phyloP scores from a whole-genome alignment of 2,797 vertebrate genomes.

The Betta splendens region DNA sequence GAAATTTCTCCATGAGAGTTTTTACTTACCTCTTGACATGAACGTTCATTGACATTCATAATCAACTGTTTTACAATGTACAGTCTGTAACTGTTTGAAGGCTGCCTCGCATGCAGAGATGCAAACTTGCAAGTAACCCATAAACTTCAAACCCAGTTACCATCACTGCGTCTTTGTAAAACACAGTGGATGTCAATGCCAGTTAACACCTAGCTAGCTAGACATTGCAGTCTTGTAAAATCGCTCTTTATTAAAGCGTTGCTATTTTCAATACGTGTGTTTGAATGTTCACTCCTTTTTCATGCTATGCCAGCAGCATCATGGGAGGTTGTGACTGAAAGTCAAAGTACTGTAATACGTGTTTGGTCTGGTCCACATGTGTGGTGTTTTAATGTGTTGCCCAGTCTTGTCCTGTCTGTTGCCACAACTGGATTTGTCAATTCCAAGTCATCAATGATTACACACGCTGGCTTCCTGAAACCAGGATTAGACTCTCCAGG shows the following conservation, averaged over 20 bases:
- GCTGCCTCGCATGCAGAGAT: conserved; percentile 75
- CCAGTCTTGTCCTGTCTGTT: conserved; percentile 71
- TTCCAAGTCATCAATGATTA: conserved; percentile 47
- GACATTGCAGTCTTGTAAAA: conserved; percentile 82
- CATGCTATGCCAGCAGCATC: conserved; percentile 74
- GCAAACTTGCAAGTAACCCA: conserved; percentile 71
- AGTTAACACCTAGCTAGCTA: conserved; percentile 77
- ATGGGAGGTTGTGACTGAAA: conserved; percentile 69
- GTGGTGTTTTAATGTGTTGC: conserved; percentile 73
- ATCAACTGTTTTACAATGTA: conserved; percentile 76
- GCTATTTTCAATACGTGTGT: conserved; percentile 81
- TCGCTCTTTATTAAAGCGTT: conserved; percentile 82
- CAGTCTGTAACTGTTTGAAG: conserved; percentile 76
- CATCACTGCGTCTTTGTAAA: conserved; percentile 73
- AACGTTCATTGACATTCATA: conserved; percentile 79
- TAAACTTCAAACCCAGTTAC: conserved; percentile 78
- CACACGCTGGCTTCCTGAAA: conserved; percentile 62
- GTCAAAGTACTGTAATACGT: conserved; percentile 78
- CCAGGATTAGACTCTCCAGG: conserved; percentile 34
- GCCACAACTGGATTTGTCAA: conserved; percentile 54
- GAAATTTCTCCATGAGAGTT: conserved; percentile 78
- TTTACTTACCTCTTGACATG: conserved; percentile 78
- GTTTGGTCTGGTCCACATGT: conserved; percentile 76
- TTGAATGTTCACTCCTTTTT: conserved; percentile 78
- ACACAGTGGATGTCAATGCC: conserved; percentile 78